Evolutionary conservation across 2,113 vertebrate genomes (phyloP), one percentile per base, ranked within the genome.

Genomic region (Ptyas mucosa): DNA sequence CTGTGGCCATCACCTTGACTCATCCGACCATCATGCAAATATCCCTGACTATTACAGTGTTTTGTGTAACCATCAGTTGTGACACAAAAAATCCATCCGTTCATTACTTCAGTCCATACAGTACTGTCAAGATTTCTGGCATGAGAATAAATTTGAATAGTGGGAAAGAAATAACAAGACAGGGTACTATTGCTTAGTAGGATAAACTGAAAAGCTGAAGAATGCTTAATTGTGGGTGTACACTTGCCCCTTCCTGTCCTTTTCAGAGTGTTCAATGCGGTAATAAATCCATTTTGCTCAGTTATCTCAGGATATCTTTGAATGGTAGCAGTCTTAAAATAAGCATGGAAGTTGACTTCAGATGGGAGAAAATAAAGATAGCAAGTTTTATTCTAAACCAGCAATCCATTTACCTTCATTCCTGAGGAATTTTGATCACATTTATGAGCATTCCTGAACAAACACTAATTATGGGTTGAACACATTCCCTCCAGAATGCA

Each of bases 391-490:
- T 23, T 39, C 29, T 51, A 26, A 90, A 15, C 21, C 11, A 58
- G 8, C 21, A 14, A 23, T 21, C 57, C 46, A 20, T 85, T 89
- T 85, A 49, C 53, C 39, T 85, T 89, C 58, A 55, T 64, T 92
- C 23, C 88, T 81, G 46, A 18, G 18, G 43, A 90, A 81, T 51
- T 61, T 85, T 86, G n/a, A 86, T 61, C 8, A 43, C 24, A 86
- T 52, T 58, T 46, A 8, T 93, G 29, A 85, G 51, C 88, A 89
- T 51, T 43, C 53, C 20, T 51, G n/a, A 10, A 53, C 24, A 88
- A 87, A n/a, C n/a, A 3, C 85, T 75, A 93, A 86, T 93, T 89
- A 89, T 61, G 92, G 85, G 46, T 23, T 61, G 75, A 90, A 90
- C 23, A 24, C 15, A 34, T 89, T 57, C 11, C 26, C n/a, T 90